These are phyloP conservation scores for Scolopax rusticola DNA, from an alignment of 2,797 vertebrate species.

Conservation along the genomic window DNA sequence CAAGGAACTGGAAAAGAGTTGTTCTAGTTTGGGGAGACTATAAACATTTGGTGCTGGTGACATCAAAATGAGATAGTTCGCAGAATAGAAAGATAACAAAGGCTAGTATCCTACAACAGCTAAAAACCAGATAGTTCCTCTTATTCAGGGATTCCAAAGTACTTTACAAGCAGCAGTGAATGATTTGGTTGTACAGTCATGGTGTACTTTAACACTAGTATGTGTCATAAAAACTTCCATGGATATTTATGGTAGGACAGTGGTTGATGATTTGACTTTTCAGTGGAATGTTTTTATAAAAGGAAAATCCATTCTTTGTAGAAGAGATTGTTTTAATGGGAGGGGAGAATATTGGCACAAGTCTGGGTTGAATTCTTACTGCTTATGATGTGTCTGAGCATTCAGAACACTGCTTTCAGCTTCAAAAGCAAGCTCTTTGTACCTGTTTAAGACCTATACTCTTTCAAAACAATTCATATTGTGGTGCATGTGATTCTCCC, in stretches of 20 bases:
- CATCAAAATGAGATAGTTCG: background rate
- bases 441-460: background rate
- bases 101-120: background rate
- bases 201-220: background rate
- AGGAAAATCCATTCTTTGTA: background rate
- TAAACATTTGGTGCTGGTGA: background rate
- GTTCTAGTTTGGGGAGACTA: background rate
- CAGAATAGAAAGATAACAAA: background rate
- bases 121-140: background rate
- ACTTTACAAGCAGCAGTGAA: background rate
- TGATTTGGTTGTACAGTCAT: background rate
- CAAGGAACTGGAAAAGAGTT: background rate
- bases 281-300: background rate
- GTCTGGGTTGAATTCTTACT: background rate
- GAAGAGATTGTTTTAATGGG: background rate
- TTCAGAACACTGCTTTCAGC: background rate
- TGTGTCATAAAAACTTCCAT: background rate
- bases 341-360: background rate
- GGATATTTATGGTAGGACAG: background rate
- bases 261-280: background rate
- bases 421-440: background rate
- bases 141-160: background rate
- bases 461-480: background rate
- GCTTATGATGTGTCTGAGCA: background rate
- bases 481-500: background rate